A percentile compares a stretch with the other conserved stretches of the same genome.
phyloP scores from a whole-genome alignment of 2,113 vertebrate genomes.

The Chaetodon trifascialis region DNA sequence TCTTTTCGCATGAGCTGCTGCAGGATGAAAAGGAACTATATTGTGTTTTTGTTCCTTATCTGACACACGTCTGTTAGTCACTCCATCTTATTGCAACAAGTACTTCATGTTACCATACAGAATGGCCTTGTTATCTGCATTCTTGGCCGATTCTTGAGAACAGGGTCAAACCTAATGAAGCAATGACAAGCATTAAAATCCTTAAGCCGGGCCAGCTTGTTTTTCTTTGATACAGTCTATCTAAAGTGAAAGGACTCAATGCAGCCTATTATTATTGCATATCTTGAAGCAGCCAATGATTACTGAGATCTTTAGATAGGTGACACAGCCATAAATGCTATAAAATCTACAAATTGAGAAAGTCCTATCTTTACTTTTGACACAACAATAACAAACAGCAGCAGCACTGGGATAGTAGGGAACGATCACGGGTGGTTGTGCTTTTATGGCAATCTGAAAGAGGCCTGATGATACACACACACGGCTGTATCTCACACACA shows the following conservation, averaged over 20 bases:
- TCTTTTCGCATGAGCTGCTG: not conserved
- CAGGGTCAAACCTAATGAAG: not conserved
- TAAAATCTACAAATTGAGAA: not conserved
- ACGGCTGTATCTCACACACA: conserved; percentile 2
- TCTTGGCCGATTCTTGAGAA: conserved; percentile 16
- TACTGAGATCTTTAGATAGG: not conserved
- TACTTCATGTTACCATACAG: not conserved
- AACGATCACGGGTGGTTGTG: conserved; percentile 38
- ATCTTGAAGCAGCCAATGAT: too few species aligned
- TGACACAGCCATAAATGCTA: not conserved
- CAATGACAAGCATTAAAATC: not conserved
- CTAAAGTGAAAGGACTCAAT: too few species aligned
- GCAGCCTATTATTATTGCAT: too few species aligned
- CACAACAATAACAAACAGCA: conserved; percentile 27
- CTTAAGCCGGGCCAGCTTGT: not conserved
- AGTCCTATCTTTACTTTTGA: not conserved
- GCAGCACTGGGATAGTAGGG: not conserved
- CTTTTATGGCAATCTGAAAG: conserved; percentile 47
- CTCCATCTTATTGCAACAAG: not conserved
- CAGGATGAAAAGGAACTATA: not conserved
- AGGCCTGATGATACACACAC: conserved; percentile 18
- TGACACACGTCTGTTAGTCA: conserved; percentile 7
- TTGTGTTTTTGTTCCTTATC: not conserved
- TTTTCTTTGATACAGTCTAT: not conserved
- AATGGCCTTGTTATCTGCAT: not conserved